These are phyloP conservation scores for Brienomyrus longianalis DNA, from an alignment of 2,113 vertebrate genomes.

Conservation along the genomic window DNA sequence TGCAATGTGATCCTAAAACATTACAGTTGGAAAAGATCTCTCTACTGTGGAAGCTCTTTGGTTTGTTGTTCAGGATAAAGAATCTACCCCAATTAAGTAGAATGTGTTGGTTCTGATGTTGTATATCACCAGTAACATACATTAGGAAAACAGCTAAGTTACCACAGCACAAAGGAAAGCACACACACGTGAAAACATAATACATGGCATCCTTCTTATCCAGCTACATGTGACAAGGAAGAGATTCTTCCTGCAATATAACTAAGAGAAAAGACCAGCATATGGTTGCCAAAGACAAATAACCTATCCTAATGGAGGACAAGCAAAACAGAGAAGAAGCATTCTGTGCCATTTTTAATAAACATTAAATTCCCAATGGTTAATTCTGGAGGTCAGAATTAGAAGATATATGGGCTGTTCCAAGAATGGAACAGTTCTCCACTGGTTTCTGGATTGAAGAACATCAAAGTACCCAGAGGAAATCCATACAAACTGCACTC, in stretches of 20 bases:
- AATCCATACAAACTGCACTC: not conserved
- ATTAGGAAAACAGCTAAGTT: not conserved
- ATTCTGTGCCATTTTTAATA: not conserved
- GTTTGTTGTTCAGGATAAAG: constrained; percentile 2
- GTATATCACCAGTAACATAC: not conserved
- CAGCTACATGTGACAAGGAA: not conserved
- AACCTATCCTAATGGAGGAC: not conserved
- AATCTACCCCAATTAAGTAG: not conserved
- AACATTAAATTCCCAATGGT: not conserved
- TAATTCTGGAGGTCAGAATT: not conserved
- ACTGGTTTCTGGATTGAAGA: not conserved
- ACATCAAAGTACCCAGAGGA: not conserved
- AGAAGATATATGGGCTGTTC: not conserved
- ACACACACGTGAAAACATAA: not conserved
- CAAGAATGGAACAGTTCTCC: not conserved
- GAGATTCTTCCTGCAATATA: not conserved
- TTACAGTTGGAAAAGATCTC: not conserved
- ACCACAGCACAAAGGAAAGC: not conserved
- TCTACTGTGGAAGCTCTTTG: not conserved
- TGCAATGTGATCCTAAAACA: not conserved
- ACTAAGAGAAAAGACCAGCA: not conserved
- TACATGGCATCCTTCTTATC: not conserved
- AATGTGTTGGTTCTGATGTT: not conserved
- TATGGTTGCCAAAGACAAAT: not conserved
- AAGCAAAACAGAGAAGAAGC: not conserved